These are phyloP conservation scores for Irena cyanogastra DNA, from an alignment of 2,113 vertebrate species.

Conservation along the genomic window DNA sequence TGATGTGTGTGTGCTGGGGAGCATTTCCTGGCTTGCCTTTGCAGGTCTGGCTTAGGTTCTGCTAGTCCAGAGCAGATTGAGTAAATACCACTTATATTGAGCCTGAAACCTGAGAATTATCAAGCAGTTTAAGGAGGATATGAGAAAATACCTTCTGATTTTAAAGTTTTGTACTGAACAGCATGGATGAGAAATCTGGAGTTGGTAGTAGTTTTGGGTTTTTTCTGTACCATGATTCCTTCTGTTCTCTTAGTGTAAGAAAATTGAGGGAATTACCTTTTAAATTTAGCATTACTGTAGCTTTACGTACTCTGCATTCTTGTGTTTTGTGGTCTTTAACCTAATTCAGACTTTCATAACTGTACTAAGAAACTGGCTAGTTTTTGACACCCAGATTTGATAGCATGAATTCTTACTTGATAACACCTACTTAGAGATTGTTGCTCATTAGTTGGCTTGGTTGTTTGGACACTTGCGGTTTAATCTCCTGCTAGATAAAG, in stretches of 20 bases:
- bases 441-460: not conserved
- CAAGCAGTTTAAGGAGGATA: not conserved
- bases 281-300: not conserved
- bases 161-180: not conserved
- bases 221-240: not conserved
- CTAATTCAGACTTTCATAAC: not conserved
- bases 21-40: not conserved
- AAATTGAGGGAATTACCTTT: not conserved
- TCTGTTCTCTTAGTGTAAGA: not conserved
- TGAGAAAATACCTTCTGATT: not conserved
- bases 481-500: not conserved
- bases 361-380: not conserved
- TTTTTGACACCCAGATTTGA: not conserved
- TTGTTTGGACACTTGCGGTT: not conserved
- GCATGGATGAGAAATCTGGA: not conserved
- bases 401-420: not conserved
- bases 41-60: not conserved
- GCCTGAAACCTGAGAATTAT: not conserved
- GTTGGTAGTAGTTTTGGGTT: not conserved
- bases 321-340: not conserved
- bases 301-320: not conserved
- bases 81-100: not conserved
- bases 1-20: rapidly evolving
- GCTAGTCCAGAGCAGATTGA: not conserved
- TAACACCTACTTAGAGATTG: not conserved